Evolutionary conservation across 2,888 invertebrate genomes (phyloP).

Genomic region (Diabrotica balteata): DNA sequence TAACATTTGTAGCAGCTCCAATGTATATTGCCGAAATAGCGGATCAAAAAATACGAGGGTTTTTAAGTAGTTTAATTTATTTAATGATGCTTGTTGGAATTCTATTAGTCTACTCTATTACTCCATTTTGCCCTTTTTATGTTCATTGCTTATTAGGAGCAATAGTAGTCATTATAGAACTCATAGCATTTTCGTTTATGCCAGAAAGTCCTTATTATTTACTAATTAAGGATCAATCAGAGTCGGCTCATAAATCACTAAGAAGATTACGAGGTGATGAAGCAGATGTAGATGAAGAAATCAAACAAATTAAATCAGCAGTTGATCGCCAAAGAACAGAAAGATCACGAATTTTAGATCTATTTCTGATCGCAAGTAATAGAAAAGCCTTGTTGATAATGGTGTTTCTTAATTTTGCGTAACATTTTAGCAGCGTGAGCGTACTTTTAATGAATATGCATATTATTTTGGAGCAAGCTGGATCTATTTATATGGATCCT

Average conservation of each 20-base stretch:
- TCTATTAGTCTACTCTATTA: constrained; percentile 52
- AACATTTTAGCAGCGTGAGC: constrained; percentile 58
- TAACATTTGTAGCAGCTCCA: constrained; percentile 55
- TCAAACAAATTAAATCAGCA: constrained; percentile 53
- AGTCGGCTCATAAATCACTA: constrained; percentile 52
- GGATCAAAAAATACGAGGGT: constrained; percentile 55
- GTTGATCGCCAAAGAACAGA: constrained; percentile 55
- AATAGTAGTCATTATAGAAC: constrained; percentile 51
- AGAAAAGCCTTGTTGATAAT: constrained; percentile 57
- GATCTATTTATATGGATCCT: constrained; percentile 51
- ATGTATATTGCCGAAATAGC: constrained; percentile 59
- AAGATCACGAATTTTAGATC: constrained; percentile 53
- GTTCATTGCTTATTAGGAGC: constrained; percentile 48
- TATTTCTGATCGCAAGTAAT: constrained; percentile 55
- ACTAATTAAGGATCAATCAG: constrained; percentile 52
- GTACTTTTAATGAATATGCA: constrained; percentile 59
- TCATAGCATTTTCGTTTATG: constrained; percentile 51
- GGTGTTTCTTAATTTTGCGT: constrained; percentile 55
- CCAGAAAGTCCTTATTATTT: constrained; percentile 57
- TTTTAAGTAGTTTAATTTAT: constrained; percentile 53
- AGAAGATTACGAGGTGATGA: constrained; percentile 46
- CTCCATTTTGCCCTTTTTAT: constrained; percentile 48
- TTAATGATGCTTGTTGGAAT: constrained; percentile 50
- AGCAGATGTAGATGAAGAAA: constrained; percentile 53
- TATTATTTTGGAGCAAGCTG: constrained; percentile 54